Base-by-base conservation (phyloP, 1,140 invertebrate genomes). In the Micrasema minimum region DNA sequence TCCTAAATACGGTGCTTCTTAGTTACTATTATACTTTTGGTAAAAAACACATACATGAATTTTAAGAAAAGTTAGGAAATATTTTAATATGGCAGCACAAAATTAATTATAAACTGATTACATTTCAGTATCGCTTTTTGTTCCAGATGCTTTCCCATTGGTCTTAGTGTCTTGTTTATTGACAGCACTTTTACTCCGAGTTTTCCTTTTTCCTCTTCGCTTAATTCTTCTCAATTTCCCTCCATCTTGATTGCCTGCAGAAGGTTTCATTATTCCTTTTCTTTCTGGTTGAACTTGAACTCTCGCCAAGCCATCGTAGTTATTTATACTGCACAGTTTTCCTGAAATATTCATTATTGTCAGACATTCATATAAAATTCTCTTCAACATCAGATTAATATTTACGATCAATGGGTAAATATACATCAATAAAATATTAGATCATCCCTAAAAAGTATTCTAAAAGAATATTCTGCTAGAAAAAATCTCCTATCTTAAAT, bases 271-370 rank as follows among this genome's bases (percentile, higher is more conserved):
- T 4, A 76, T 71, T 26, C 74, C 75, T 70, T 83, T 83, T 11
- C 80, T 75, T 64, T 82, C 82, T 20, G 81, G 79, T 70, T 82
- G 81, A 23, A 83, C 73, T 59, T 82, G 82, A 14, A 81, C 70
- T 22, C 82, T 79, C 0, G 81, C 81, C 55, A 84, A 81, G 79
- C 82, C 82, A 72, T 85, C 83, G 74, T 85, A 83, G 71, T 85
- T 85, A 14, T 82, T 84, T 59, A 85, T 82, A 4, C 57, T 74
- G 70, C 83, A 85, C 78, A 82, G 79, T 77, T 83, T 85, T 74
- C 82, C 83, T 85, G 74, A 16, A 79, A 74, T 57, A 31, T 31
- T 31, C 7, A n/a, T n/a, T n/a, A n/a, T n/a, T n/a, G n/a, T n/a
- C n/a, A n/a, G n/a, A n/a, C n/a, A n/a, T n/a, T n/a, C n/a, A n/a